Conservation (phyloP, 1,140 invertebrate genomes). For the Eumaeus atala region DNA sequence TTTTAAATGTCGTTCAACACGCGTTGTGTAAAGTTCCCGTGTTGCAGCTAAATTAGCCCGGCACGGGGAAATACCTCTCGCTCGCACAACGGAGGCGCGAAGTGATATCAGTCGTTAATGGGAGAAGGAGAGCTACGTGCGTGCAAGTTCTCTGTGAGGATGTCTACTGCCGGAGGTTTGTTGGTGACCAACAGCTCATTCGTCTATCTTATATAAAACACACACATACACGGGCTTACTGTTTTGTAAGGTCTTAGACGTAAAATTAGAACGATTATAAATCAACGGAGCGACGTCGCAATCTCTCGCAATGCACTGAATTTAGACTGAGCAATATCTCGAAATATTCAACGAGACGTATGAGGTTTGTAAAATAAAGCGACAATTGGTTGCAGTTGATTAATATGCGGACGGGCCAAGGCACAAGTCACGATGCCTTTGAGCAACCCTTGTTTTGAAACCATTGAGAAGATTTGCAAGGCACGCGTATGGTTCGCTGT, state of each 20-base stretch:
- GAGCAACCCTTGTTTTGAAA: slow-evolving; percentile 59
- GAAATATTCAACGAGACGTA: slow-evolving; percentile 50
- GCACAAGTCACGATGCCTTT: slow-evolving; percentile 38
- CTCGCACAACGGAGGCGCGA: too few relatives aligned
- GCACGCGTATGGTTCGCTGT: slow-evolving; percentile 34
- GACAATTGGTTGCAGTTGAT: slow-evolving; percentile 39
- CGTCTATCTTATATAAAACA: background rate
- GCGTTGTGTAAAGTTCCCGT: background rate
- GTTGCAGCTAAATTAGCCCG: too few relatives aligned
- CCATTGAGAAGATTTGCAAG: slow-evolving; percentile 47
- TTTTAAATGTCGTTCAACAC: slow-evolving; percentile 4
- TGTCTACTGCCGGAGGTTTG: too few relatives aligned
- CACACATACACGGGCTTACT: slow-evolving; percentile 8
- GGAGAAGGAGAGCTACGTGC: too few relatives aligned
- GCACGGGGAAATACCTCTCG: too few relatives aligned
- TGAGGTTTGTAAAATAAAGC: slow-evolving; percentile 18
- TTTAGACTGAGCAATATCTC: slow-evolving; percentile 52
- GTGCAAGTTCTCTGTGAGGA: too few relatives aligned
- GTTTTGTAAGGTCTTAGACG: slow-evolving; percentile 23
- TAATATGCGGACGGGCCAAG: slow-evolving; percentile 50
- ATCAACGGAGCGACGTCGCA: slow-evolving; percentile 42
- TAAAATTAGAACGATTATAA: slow-evolving; percentile 50
- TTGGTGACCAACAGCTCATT: too few relatives aligned
- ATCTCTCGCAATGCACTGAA: slow-evolving; percentile 22
- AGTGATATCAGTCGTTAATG: too few relatives aligned